Evolutionary conservation across 2,888 invertebrate genomes (phyloP), one percentile per base, ranked within the genome.

Genomic region (Caenorhabditis wallacei): DNA sequence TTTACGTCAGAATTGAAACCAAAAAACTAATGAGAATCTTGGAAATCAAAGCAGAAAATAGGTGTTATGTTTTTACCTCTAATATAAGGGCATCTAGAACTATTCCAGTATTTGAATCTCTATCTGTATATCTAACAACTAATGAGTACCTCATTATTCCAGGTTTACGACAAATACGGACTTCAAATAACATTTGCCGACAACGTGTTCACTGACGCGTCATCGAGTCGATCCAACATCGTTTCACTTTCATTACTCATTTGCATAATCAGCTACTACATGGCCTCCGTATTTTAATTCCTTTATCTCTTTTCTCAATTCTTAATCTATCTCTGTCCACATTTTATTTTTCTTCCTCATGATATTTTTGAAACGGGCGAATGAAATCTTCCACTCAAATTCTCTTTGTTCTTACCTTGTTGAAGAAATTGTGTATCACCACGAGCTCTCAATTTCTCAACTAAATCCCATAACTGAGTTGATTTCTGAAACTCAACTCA

Each of bases 391-490:
- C 72, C 53, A 35, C 3, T 30, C 24, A 16, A 40, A 10, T 24
- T 43, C 26, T 71, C 53, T 18, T 24, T 20, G 16, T 37, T 66
- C 64, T n/a, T 24, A 87, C 88, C 88, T 83, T 88, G 88, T 78
- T 86, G 84, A 43, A 88, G 66, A 69, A 87, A 86, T 18, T 85
- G 84, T 1, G 83, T 85, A 76, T 89, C 90, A 20, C 90, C 90
- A 20, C 85, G 80, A 61, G 88, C 82, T 61, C 89, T 61, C 69
- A 90, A 57, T 59, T 88, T 84, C 68, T 90, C 90, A 66, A 90
- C 78, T 54, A 90, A 56, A 78, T 90, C 90, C 89, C 90, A 90
- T 26, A 90, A 78, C 76, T 89, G 89, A n/a, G 84, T 85, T 35
- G 89, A 88, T 81, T 89, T 91, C 88, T 90, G 78, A 78, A 87